These are phyloP conservation scores for Magallana gigas DNA, from an alignment of 1,140 invertebrate genomes.

Conservation along the genomic window DNA sequence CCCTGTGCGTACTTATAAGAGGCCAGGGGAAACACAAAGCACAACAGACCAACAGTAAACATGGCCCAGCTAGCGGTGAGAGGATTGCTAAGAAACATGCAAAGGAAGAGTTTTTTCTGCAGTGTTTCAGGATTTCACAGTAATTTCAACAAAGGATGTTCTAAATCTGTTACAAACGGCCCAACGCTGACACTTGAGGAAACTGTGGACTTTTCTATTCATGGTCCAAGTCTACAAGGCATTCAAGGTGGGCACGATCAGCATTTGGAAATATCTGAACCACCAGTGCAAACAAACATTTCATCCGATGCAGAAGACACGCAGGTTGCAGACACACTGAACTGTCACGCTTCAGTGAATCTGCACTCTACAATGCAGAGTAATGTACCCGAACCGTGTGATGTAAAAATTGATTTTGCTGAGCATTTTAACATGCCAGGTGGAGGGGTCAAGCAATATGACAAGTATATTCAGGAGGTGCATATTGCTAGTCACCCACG, in stretches of 20 bases:
- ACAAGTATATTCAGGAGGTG: constrained; percentile 86
- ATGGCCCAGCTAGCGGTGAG: constrained; percentile 4
- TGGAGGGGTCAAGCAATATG: constrained; percentile 78
- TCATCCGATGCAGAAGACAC: constrained; percentile 9
- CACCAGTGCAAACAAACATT: not conserved
- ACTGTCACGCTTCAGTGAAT: constrained; percentile 79
- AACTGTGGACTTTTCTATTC: constrained; percentile 55
- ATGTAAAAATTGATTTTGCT: constrained; percentile 80
- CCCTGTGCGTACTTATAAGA: not conserved
- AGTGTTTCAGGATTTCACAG: not conserved
- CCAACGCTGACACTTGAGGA: not conserved
- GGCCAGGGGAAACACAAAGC: too few species aligned
- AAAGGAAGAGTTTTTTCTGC: not conserved
- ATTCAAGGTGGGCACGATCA: constrained; percentile 55
- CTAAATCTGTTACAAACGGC: not conserved
- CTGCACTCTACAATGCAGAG: constrained; percentile 87
- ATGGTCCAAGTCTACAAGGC: constrained; percentile 60
- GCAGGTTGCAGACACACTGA: constrained; percentile 37
- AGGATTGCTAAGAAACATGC: not conserved
- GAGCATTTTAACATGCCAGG: constrained; percentile 86
- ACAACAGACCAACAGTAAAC: not conserved
- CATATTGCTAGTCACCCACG: constrained; percentile 79
- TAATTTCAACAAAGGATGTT: not conserved
- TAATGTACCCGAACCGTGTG: constrained; percentile 84
- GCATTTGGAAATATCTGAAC: not conserved